Evolutionary conservation across 2,797 vertebrate species (phyloP), one percentile per base, ranked within the genome.

Genomic region (Sebastiscus albofasciatus): DNA sequence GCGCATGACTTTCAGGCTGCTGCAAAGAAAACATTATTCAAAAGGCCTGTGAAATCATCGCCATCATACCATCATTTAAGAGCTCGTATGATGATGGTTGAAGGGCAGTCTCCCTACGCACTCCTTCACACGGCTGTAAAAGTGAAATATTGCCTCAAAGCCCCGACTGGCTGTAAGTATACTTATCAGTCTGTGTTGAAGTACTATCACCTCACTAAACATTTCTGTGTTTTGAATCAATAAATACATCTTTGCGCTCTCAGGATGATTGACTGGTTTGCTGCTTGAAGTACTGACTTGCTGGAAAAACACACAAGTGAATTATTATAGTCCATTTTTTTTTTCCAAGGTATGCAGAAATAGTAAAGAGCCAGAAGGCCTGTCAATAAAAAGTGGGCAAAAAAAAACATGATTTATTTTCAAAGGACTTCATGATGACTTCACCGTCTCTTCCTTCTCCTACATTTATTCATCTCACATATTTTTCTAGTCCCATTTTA

Each of bases 171-270:
- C 77, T 65, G 39, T 56, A 52, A 60, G 64, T 76, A 18, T 75
- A 75, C 75, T 85, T 76, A 60, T 77, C 70, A 72, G 76, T 76
- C 65, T 76, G 60, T 26, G 60, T 22, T 52, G 20, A 68, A 52
- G 39, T 71, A 22, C 69, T 42, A 86, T 77, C 72, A 67, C 55
- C 68, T 13, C 27, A 24, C 64, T 24, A 75, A 72, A 78, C 68
- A 78, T 77, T 72, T 86, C 73, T 75, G 36, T 66, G 66, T 75
- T 89, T 85, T 85, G 26, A 89, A 87, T 89, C 82, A 82, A 88
- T 90, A 80, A 89, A 89, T 79, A 83, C 67, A 84, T 80, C 77
- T 59, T 64, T 67, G 18, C 12, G 1, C 76, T 81, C 54, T 72
- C 12, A 82, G 74, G 79, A 59, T 86, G 71, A 90, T 75, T 78